Evolutionary conservation across 2,113 vertebrate genomes (phyloP), one percentile per base, ranked within the genome.

Genomic region (Zootoca vivipara): DNA sequence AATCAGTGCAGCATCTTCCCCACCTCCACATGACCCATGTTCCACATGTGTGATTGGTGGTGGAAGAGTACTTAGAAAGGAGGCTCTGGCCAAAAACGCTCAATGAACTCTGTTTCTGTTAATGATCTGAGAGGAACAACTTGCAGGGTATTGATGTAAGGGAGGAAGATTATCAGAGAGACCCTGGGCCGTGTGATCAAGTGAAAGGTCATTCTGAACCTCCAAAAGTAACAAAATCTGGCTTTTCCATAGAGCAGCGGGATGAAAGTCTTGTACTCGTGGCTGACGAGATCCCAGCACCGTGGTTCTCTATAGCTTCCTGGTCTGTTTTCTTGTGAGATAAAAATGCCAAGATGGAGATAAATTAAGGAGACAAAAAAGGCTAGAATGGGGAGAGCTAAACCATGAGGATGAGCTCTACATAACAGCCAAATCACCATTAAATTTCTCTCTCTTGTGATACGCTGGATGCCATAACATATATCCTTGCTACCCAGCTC

Each of bases 181-280:
- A 10, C 42, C 42, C 75, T 28, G 10, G 26, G 13, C 26, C 2
- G 10, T 5, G 40, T 40, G 40, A 8, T 77, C 56, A 33, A 40
- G 7, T 16, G 2, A 28, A 38, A 85, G 7, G 67, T 85, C 67
- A 81, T 80, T 85, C 77, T 28, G 9, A 65, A 16, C 83, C n/a
- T 75, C 58, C 82, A 72, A 90, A 91, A 10, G 90, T 87, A 79
- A 62, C 81, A 86, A 91, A 90, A 33, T 56, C 16, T 56, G 65
- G 67, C 4, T 2, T 24, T 0, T 33, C 1, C 3, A 56, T 2
- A 69, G 79, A 72, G 22, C 38, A 78, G 1, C 26, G 10, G 1
- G 22, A 12, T 78, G 65, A 2, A 35, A 73, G 77, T 52, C 2
- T 1, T 62, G 24, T 56, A 26, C 10, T 9, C 24, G 15, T 78